A percentile compares a stretch with the other conserved stretches of the same genome.
Conservation (phyloP, 2,797 vertebrate genomes). For the Rhyacichthys aspro region DNA sequence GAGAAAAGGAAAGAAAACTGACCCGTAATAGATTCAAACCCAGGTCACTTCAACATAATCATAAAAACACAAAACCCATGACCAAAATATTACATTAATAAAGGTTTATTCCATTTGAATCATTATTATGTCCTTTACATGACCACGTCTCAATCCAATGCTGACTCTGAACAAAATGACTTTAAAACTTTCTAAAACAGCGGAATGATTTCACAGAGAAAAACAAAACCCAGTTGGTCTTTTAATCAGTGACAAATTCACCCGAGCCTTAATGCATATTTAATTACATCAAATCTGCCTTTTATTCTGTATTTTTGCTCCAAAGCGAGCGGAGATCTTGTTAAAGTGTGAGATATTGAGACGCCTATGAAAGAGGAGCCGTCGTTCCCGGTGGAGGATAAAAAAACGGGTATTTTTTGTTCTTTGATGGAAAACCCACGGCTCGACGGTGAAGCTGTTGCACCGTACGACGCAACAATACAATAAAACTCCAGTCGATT, state of each 20-base stretch:
- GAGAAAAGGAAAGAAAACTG: too few species aligned
- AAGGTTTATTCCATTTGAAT: too few species aligned
- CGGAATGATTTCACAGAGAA: constrained; percentile 26
- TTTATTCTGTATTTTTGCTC: constrained; percentile 36
- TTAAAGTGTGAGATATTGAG: constrained; percentile 68
- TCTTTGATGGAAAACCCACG: constrained; percentile 41
- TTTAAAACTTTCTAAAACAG: constrained; percentile 49
- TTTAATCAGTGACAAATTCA: constrained; percentile 72
- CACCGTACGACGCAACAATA: constrained; percentile 35
- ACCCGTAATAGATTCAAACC: too few species aligned
- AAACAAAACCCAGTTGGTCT: constrained; percentile 53
- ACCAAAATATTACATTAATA: too few species aligned
- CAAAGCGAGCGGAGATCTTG: constrained; percentile 57
- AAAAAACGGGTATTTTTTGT: constrained; percentile 29
- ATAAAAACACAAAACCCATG: too few species aligned
- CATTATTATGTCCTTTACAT: not conserved
- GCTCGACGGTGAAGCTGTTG: constrained; percentile 58
- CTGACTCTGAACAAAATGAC: constrained; percentile 18
- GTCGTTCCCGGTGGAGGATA: constrained; percentile 37
- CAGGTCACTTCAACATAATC: too few species aligned
- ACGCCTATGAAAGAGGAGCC: constrained; percentile 54
- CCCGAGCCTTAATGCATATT: constrained; percentile 62
- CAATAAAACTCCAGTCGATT: constrained; percentile 54
- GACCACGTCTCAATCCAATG: not conserved
- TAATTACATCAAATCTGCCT: constrained; percentile 64